Evolutionary conservation across 2,888 invertebrate genomes (phyloP).

Genomic region (Hartigia nigra): DNA sequence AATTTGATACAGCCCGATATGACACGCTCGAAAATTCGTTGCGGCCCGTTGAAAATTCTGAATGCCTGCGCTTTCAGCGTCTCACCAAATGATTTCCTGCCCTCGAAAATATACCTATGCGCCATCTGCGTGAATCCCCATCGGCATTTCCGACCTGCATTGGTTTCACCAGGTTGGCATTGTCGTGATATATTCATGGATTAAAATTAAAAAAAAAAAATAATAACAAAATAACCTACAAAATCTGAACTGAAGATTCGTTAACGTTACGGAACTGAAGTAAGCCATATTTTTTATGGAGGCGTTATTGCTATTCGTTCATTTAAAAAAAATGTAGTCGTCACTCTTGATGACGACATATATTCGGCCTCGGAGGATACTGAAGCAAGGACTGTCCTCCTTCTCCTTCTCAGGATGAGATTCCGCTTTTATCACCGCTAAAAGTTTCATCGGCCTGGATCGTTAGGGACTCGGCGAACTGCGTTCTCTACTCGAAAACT

Average conservation of each 20-base stretch:
- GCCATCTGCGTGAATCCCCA: not conserved
- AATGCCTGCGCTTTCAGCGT: not conserved
- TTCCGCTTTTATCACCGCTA: constrained; percentile 45
- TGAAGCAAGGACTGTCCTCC: not conserved
- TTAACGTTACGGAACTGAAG: not conserved
- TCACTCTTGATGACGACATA: not conserved
- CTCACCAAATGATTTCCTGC: not conserved
- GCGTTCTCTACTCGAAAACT: constrained; percentile 6
- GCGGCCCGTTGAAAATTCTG: not conserved
- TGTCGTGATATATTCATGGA: not conserved
- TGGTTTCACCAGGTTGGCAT: not conserved
- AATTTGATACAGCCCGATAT: not conserved
- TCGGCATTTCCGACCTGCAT: not conserved
- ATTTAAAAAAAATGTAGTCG: not conserved
- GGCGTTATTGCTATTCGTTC: too few relatives aligned
- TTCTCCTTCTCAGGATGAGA: constrained; percentile 27
- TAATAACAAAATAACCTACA: not conserved
- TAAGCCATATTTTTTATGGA: not conserved
- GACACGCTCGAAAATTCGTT: not conserved
- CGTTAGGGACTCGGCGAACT: constrained; percentile 20
- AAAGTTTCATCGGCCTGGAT: constrained; percentile 42
- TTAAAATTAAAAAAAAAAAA: not conserved
- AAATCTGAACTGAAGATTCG: not conserved
- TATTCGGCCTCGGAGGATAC: not conserved
- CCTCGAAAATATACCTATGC: not conserved